phyloP scores from a whole-genome alignment of 1,140 invertebrate species.

The Portunus trituberculatus region DNA sequence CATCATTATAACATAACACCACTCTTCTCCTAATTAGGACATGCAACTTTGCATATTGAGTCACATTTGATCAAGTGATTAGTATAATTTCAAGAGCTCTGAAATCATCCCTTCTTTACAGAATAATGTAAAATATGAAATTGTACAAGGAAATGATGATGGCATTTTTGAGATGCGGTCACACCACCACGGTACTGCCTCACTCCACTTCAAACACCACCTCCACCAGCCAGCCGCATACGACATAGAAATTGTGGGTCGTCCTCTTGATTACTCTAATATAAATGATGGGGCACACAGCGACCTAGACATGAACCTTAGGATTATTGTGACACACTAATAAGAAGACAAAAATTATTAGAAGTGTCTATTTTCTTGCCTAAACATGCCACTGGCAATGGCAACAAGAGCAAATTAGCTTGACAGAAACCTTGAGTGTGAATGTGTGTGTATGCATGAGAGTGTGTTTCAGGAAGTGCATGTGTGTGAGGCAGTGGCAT shows the following conservation, averaged over 20 bases:
- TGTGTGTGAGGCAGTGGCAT: constrained; percentile 28
- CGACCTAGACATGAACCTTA: constrained; percentile 75
- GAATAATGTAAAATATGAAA: constrained; percentile 85
- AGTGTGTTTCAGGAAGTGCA: not conserved
- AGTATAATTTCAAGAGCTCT: no score
- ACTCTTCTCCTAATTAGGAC: no score
- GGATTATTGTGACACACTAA: constrained; percentile 71
- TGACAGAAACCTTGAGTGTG: not conserved
- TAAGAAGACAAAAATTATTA: not conserved
- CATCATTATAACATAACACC: no score
- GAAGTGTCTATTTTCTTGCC: not conserved
- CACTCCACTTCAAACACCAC: constrained; percentile 84
- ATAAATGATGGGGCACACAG: constrained; percentile 68
- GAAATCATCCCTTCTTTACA: constrained; percentile 78
- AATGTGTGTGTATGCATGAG: constrained; percentile 15
- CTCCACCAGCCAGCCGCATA: constrained; percentile 83
- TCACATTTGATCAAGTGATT: no score
- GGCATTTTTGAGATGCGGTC: constrained; percentile 86
- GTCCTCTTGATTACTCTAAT: constrained; percentile 74
- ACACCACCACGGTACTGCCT: constrained; percentile 84
- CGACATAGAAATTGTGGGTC: constrained; percentile 82
- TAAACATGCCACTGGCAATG: not conserved
- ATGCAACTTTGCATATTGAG: no score
- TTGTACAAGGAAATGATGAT: constrained; percentile 85
- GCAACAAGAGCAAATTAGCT: not conserved